Base-by-base conservation (phyloP, 2,888 invertebrate genomes). In the Athalia rosae region DNA sequence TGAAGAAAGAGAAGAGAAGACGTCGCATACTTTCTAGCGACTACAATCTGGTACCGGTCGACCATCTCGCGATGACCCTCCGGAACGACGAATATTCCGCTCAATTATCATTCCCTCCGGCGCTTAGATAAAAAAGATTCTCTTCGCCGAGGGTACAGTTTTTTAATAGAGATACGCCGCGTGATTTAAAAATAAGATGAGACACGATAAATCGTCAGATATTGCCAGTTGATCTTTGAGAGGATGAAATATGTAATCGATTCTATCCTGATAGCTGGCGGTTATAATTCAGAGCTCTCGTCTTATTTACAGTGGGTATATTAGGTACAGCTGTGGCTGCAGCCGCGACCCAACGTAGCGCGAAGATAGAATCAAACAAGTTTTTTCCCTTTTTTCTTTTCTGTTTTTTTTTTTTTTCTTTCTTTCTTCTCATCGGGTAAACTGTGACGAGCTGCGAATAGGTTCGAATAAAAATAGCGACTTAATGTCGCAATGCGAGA, bases 371-470 rank as follows among this genome's bases (percentile, higher is more conserved):
- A 71, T 58, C 13, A 41, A 58, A 58, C 43, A 71, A 71, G n/a
- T 45, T 41, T 59, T 9, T 71, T 71, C 56, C n/a, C n/a, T 9
- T 71, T 71, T 56, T n/a, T n/a, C n/a, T n/a, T n/a, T n/a, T n/a
- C n/a, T n/a, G n/a, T n/a, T n/a, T n/a, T n/a, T n/a, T n/a, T n/a
- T n/a, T n/a, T n/a, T n/a, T n/a, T n/a, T n/a, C n/a, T n/a, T n/a
- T n/a, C n/a, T n/a, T n/a, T n/a, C n/a, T n/a, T n/a, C n/a, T 71
- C 56, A 71, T 58, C 71, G 71, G 50, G 58, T 71, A 71, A 71
- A 71, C 71, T 45, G 71, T 71, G 71, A 71, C 71, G 71, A 71
- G 71, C 71, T 71, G 71, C 71, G 56, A 71, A 71, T 71, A 71
- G 71, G 50, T 45, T 4, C 11, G 69, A 71, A 58, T 71, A 58